Conservation (phyloP, 2,888 invertebrate species). For the Cephus runcator region DNA sequence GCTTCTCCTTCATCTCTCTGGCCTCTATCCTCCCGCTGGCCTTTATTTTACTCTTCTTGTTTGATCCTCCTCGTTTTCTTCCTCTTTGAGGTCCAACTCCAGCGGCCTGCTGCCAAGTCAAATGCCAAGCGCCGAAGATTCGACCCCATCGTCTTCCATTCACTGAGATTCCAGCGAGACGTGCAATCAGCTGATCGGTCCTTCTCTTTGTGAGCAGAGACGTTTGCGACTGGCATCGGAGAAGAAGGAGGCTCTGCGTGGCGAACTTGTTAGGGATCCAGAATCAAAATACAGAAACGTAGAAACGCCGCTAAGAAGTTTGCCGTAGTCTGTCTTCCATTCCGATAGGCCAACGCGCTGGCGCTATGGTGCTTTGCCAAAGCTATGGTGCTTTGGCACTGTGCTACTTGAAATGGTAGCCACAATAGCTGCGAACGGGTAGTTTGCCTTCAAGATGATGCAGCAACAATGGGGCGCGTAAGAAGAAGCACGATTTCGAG, state of each 20-base stretch:
- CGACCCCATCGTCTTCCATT: slow-evolving; percentile 19
- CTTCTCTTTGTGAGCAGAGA: no score
- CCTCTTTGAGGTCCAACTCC: slow-evolving; percentile 24
- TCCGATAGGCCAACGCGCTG: no score
- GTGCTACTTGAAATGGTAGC: slow-evolving; percentile 2
- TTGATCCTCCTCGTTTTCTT: slow-evolving; percentile 27
- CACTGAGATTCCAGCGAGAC: slow-evolving; percentile 8
- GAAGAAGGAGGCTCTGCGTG: no score
- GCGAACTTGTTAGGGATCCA: no score
- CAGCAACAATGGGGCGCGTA: slow-evolving; percentile 52
- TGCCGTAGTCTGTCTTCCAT: no score
- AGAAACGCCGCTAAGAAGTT: no score
- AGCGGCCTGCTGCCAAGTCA: slow-evolving; percentile 28
- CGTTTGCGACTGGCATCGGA: no score
- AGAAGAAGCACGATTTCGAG: slow-evolving; percentile 38
- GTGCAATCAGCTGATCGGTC: neutral
- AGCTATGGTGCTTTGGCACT: no score
- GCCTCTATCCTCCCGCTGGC: slow-evolving; percentile 5
- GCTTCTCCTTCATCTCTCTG: slow-evolving; percentile 34
- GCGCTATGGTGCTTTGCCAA: no score
- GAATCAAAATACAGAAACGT: no score
- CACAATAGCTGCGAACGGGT: slow-evolving; percentile 13
- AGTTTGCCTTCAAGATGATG: slow-evolving; percentile 47
- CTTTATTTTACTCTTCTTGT: slow-evolving; percentile 19
- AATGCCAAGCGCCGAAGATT: slow-evolving; percentile 39